A percentile compares a stretch with the other conserved stretches of the same genome.
Conservation (phyloP, 64 coral and sea anemone species). For the Astreopora myriophthalma region DNA sequence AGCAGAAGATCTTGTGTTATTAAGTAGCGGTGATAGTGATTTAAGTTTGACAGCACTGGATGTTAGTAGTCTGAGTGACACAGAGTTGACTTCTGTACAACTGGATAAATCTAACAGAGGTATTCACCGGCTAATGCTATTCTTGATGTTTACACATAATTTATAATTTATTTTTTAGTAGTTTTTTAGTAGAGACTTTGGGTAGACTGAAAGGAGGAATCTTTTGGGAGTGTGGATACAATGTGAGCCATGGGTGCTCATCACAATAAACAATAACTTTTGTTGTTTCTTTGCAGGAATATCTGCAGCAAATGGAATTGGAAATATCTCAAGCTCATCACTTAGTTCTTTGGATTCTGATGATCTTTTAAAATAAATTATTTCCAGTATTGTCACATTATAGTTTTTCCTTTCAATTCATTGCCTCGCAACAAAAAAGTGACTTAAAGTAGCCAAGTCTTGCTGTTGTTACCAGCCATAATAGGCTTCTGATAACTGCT, state of each 20-base stretch:
- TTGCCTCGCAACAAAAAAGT: no score
- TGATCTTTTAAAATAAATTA: conserved; percentile 15
- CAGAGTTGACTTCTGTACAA: conserved; percentile 39
- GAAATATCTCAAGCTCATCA: conserved; percentile 35
- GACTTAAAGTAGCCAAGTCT: no score
- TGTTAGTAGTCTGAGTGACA: conserved; percentile 41
- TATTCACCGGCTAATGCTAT: not conserved
- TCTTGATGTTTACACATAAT: no score
- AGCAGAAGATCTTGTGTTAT: conserved; percentile 10
- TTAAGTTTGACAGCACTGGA: conserved; percentile 30
- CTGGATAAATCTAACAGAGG: conserved; percentile 20
- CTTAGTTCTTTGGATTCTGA: conserved; percentile 26
- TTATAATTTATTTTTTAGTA: no score
- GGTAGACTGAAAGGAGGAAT: not conserved
- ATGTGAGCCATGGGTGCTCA: not conserved
- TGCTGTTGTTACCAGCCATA: no score
- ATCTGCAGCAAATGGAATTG: conserved; percentile 7
- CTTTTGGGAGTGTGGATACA: no score
- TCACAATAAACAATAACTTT: not conserved
- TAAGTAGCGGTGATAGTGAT: conserved; percentile 36
- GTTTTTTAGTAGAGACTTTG: not conserved
- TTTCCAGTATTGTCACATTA: no score
- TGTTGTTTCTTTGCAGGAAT: not conserved
- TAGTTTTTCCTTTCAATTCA: not conserved
- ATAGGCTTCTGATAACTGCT: no score